Evolutionary conservation across 2,888 invertebrate genomes (phyloP).

Genomic region (Anaspis maculata): DNA sequence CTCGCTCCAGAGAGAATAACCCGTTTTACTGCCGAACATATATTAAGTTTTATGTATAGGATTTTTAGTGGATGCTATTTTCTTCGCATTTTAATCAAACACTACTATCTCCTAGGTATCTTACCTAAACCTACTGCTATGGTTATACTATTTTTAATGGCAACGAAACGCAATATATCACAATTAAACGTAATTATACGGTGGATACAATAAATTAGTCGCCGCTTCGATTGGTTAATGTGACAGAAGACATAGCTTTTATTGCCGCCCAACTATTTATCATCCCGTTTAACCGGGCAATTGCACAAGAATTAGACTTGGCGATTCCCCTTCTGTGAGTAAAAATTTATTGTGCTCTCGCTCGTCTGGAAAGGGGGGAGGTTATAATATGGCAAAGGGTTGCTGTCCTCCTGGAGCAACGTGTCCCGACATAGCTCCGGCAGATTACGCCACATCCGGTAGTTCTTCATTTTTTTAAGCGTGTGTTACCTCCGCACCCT

Average conservation of each 20-base stretch:
- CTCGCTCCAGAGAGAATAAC: constrained; percentile 1
- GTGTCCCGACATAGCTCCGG: constrained; percentile 5
- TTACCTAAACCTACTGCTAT: too few species aligned
- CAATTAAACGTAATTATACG: constrained; percentile 9
- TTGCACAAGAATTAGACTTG: background rate
- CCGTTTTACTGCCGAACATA: constrained; percentile 5
- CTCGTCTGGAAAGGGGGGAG: too few species aligned
- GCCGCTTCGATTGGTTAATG: constrained; percentile 8
- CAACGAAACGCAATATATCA: constrained; percentile 6
- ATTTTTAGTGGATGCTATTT: constrained; percentile 9
- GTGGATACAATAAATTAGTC: background rate
- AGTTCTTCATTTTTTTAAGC: constrained; percentile 6
- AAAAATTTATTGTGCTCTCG: too few species aligned
- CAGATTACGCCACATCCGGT: constrained; percentile 10
- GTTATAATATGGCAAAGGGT: too few species aligned
- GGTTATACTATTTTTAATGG: too few species aligned
- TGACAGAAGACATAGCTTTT: constrained; percentile 9
- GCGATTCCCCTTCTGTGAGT: background rate
- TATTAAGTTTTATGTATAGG: constrained; percentile 5
- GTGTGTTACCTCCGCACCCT: constrained; percentile 1
- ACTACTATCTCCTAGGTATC: too few species aligned
- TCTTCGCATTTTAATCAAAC: constrained; percentile 9
- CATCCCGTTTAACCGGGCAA: background rate
- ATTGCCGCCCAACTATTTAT: constrained; percentile 7
- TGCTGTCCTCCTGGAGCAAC: too few species aligned